These are phyloP conservation scores for Drosophila monieri DNA, from an alignment of 2,888 invertebrate species.

Conservation along the genomic window DNA sequence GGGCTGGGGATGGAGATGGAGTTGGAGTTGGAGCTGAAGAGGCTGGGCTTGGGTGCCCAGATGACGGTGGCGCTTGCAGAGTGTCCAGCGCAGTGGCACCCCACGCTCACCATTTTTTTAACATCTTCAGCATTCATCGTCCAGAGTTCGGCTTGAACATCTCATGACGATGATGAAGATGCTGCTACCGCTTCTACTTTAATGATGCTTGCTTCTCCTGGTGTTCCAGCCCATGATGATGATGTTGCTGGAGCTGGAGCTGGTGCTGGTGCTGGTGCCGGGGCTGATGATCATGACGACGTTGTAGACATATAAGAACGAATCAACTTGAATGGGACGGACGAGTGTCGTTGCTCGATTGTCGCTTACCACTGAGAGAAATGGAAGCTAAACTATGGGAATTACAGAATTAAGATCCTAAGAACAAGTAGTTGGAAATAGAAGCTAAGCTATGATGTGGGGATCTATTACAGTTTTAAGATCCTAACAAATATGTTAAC, in stretches of 20 bases:
- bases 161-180: slow-evolving; percentile 40
- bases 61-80: slow-evolving; percentile 63
- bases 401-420: too few relatives aligned
- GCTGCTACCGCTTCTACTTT: slow-evolving; percentile 6
- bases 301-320: slow-evolving; percentile 70
- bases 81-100: slow-evolving; percentile 57
- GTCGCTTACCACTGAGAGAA: slow-evolving; percentile 26
- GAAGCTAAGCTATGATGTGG: too few relatives aligned
- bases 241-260: slow-evolving; percentile 17
- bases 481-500: too few relatives aligned
- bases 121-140: slow-evolving; percentile 12
- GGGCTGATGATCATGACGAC: slow-evolving; percentile 22
- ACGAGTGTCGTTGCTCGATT: slow-evolving; percentile 46
- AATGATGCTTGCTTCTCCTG: slow-evolving; percentile 4
- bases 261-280: slow-evolving; percentile 24
- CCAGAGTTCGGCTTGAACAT: slow-evolving; percentile 31
- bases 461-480: too few relatives aligned
- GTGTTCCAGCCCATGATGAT: neutral
- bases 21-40: slow-evolving; percentile 36
- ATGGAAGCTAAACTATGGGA: neutral
- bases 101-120: slow-evolving; percentile 46
- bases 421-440: too few relatives aligned
- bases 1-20: neutral
- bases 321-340: slow-evolving; percentile 72
- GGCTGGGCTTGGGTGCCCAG: slow-evolving; percentile 31